phyloP scores from a whole-genome alignment of 92 coral and sea anemone species.

The Actinostola sp. region DNA sequence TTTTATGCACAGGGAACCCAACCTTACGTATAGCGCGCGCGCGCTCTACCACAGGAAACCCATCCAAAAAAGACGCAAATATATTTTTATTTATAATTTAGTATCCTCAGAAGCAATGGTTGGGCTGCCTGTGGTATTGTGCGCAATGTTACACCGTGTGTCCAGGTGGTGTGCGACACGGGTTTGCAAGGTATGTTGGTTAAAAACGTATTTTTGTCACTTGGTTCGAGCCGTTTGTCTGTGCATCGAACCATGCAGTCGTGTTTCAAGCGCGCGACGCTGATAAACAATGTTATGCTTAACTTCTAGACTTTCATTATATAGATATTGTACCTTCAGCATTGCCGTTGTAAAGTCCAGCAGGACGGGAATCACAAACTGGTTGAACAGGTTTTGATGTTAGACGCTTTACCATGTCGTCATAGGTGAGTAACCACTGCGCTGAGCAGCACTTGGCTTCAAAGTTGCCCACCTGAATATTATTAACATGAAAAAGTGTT shows the following conservation, averaged over 20 bases:
- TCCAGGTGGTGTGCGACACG: too few relatives aligned
- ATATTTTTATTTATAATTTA: too few relatives aligned
- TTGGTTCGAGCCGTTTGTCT: too few relatives aligned
- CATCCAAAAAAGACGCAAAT: too few relatives aligned
- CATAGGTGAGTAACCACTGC: conserved; percentile 52
- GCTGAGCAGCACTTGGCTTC: conserved; percentile 32
- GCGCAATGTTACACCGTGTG: too few relatives aligned
- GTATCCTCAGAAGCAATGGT: too few relatives aligned
- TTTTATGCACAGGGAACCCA: too few relatives aligned
- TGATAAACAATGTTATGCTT: neutral
- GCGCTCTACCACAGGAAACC: too few relatives aligned
- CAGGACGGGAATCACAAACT: conserved; percentile 65
- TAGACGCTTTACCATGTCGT: conserved; percentile 68
- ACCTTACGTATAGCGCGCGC: too few relatives aligned
- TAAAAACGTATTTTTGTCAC: too few relatives aligned
- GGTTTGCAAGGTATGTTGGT: too few relatives aligned
- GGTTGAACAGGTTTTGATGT: conserved; percentile 36
- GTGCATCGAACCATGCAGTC: neutral
- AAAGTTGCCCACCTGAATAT: conserved; percentile 64
- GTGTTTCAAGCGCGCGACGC: neutral
- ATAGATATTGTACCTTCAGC: conserved; percentile 31
- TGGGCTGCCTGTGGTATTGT: too few relatives aligned
- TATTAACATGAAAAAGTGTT: neutral
- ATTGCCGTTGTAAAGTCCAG: conserved; percentile 18
- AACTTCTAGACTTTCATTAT: neutral